Evolutionary conservation across 2,888 invertebrate genomes (phyloP).

Genomic region (Noctua fimbriata): DNA sequence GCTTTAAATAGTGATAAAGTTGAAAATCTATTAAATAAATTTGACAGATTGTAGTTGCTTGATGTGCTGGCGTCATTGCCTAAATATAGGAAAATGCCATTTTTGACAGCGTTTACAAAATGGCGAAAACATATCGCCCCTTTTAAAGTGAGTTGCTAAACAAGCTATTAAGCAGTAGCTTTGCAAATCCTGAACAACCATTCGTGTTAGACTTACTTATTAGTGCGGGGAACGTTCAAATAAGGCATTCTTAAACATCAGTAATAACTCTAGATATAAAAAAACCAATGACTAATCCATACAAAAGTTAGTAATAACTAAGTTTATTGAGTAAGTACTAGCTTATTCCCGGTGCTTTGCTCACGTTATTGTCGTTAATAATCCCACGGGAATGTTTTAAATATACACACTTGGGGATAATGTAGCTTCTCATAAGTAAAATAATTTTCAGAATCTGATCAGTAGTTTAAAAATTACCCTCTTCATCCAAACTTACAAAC

Average conservation of each 20-base stretch:
- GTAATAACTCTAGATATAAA: neutral
- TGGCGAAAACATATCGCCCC: neutral
- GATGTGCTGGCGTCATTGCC: neutral
- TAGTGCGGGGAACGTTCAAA: neutral
- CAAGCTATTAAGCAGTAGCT: neutral
- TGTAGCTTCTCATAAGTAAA: neutral
- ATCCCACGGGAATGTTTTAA: neutral
- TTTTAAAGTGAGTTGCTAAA: neutral
- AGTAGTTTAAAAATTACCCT: neutral
- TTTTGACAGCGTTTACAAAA: slow-evolving; percentile 3
- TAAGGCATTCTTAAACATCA: neutral
- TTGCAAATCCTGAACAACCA: neutral
- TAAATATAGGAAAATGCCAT: neutral
- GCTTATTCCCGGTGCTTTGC: neutral
- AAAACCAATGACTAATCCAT: neutral
- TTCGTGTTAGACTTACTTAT: neutral
- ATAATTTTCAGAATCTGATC: neutral
- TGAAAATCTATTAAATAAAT: too few species aligned
- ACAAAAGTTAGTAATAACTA: neutral
- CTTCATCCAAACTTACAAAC: neutral
- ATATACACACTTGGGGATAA: neutral
- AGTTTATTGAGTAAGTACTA: neutral
- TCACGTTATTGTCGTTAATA: neutral
- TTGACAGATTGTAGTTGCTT: too few species aligned
- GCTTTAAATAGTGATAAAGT: too few species aligned